Evolutionary conservation across 2,888 invertebrate species (phyloP).

Genomic region (Andrena marginata): DNA sequence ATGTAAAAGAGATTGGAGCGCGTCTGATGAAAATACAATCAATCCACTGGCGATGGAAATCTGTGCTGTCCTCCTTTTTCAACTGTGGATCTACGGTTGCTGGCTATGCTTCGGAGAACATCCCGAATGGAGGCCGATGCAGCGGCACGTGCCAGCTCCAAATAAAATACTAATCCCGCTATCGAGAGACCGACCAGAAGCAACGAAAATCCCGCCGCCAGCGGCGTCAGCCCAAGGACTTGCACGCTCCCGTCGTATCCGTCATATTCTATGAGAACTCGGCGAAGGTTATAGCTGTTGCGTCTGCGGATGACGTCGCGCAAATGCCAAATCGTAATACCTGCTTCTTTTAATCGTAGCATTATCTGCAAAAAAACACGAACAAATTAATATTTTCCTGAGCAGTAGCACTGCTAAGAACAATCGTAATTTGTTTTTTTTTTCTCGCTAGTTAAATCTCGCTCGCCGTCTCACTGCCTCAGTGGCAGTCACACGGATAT

Average conservation of each 20-base stretch:
- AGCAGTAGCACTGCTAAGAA: no score
- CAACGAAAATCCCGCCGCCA: conserved; percentile 78
- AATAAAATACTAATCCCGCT: conserved; percentile 73
- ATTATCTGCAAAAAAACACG: conserved; percentile 69
- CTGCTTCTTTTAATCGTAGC: conserved; percentile 74
- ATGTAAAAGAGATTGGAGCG: no score
- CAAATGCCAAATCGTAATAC: conserved; percentile 75
- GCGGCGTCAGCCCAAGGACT: conserved; percentile 74
- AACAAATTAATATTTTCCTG: background rate
- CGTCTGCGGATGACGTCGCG: conserved; percentile 77
- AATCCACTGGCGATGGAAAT: no score
- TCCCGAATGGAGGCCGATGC: conserved; percentile 16
- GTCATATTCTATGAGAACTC: conserved; percentile 77
- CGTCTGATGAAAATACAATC: no score
- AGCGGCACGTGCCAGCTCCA: conserved; percentile 68
- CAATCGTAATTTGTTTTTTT: no score
- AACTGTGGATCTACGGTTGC: conserved; percentile 7
- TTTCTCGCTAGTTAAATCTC: no score
- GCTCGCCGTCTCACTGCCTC: no score
- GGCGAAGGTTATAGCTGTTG: conserved; percentile 69
- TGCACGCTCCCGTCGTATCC: conserved; percentile 62
- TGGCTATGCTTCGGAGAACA: conserved; percentile 25
- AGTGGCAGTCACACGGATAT: no score
- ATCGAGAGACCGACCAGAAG: conserved; percentile 73
- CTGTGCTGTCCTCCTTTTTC: background rate